Base-by-base conservation (phyloP, 1,140 invertebrate species). In the Drosophila setifemur region DNA sequence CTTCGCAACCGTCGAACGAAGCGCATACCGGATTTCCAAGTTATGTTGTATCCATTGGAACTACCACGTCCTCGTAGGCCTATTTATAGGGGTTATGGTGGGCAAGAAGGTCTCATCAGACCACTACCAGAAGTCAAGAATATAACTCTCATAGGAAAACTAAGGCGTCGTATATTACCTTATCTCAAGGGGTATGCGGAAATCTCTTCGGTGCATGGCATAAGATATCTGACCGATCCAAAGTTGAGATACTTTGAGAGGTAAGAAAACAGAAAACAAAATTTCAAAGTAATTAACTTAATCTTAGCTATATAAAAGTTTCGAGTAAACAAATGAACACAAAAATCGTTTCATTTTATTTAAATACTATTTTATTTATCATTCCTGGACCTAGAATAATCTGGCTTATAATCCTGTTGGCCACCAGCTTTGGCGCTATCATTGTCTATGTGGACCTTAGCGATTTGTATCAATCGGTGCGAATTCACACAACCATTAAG, bases 401-500 rank as follows among this genome's bases (percentile, higher is more conserved):
- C 4, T 89, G 88, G 88, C 31, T 88, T 1, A 11, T 89, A 8
- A 76, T 89, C 8, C 6, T 89, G 31, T 7, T 88, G 7, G 39
- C 42, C 47, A 89, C 88, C 4, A 67, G 43, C 31, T 60, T 75
- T 1, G 57, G 76, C 11, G 73, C 79, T 35, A 49, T 45, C 2
- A 29, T 75, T 23, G 77, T 89, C 9, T 89, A 89, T 18, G 39
- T 75, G 1, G 79, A 89, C 14, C 52, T 89, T 1, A 54, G 43
- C 4, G 71, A 52, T 3, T 43, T 88, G 1, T 89, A 89, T 18
- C 43, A 66, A 18, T 64, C 68, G 0, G 63, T 53, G 0, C 71
- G 83, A 2, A 63, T 83, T 1, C 83, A 88, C 5, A 89, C 88
- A 0, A 86, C 77, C 28, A 83, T 89, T 14, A 73, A 64, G n/a